Conservation (phyloP, 30 jellyfish, hydroid and myxozoan species). For the Catostylus mosaicus region DNA sequence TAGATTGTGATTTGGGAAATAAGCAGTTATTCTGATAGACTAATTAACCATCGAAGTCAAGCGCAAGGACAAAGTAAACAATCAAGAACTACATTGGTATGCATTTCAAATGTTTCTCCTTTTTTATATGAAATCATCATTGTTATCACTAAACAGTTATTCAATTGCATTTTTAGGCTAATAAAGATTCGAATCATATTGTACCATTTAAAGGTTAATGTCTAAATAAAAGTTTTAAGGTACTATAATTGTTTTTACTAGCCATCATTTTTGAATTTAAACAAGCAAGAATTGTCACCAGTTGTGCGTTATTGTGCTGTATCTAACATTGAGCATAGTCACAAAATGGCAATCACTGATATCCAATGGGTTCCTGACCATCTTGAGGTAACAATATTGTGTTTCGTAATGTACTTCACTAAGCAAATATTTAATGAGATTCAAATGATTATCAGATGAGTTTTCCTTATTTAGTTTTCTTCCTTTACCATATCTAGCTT, state of each 20-base stretch:
- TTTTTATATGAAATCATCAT: not conserved
- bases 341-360: constrained; percentile 88
- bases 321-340: constrained; percentile 94
- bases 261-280: constrained; percentile 78
- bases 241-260: constrained; percentile 12
- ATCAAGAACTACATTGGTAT: constrained; percentile 69
- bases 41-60: constrained; percentile 76
- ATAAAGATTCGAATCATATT: too few relatives aligned
- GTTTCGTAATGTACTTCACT: too few relatives aligned
- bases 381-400: constrained; percentile 86
- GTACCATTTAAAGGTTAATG: too few relatives aligned
- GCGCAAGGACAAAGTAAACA: constrained; percentile 73
- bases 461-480: too few relatives aligned
- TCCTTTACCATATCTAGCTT: too few relatives aligned
- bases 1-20: constrained; percentile 93
- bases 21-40: constrained; percentile 64
- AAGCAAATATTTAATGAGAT: too few relatives aligned
- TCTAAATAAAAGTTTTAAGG: too few relatives aligned
- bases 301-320: constrained; percentile 94
- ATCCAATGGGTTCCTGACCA: constrained; percentile 94
- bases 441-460: too few relatives aligned
- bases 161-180: not conserved
- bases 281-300: constrained; percentile 87
- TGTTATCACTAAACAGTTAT: not conserved
- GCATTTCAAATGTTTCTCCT: too few relatives aligned